A percentile compares a stretch with the other conserved stretches of the same genome.
Conservation (phyloP, 2,797 vertebrate species). For the Gymnodraco acuticeps region DNA sequence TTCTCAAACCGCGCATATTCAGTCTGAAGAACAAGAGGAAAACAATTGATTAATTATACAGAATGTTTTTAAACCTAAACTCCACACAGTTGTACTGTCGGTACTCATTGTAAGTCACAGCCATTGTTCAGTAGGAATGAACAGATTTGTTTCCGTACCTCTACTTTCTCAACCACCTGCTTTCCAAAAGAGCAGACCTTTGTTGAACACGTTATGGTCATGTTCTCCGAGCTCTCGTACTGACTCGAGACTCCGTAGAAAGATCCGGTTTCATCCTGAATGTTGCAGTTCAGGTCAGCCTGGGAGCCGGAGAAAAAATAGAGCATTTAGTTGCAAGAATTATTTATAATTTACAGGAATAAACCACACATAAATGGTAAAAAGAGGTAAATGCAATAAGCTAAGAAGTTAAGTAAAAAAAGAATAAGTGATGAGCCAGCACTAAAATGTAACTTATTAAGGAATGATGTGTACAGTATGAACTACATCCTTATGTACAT, state of each 20-base stretch:
- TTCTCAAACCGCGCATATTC: slow-evolving; percentile 99
- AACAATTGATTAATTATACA: background rate
- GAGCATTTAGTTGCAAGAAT: background rate
- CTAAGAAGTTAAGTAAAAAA: too few species aligned
- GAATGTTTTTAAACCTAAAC: too few species aligned
- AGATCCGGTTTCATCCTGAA: slow-evolving; percentile 94
- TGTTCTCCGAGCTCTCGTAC: slow-evolving; percentile 98
- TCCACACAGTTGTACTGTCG: too few species aligned
- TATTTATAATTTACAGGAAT: background rate
- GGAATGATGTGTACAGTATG: background rate
- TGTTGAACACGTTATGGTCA: slow-evolving; percentile 99
- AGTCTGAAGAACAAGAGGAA: slow-evolving; percentile 82
- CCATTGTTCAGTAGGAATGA: background rate
- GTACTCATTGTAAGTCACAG: background rate
- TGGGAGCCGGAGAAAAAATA: slow-evolving; percentile 60
- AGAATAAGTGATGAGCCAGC: background rate
- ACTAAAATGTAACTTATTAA: background rate
- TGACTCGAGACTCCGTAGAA: slow-evolving; percentile 98
- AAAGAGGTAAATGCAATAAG: background rate
- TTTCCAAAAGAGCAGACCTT: slow-evolving; percentile 99
- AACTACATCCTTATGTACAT: too few species aligned
- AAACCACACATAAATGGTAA: background rate
- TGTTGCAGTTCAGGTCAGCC: slow-evolving; percentile 98
- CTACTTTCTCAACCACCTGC: slow-evolving; percentile 99
- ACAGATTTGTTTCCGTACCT: slow-evolving; percentile 84